Percentiles rank a stretch among this genome's conserved stretches.
Conservation (phyloP, 2,888 invertebrate species). For the Drosophila robusta region DNA sequence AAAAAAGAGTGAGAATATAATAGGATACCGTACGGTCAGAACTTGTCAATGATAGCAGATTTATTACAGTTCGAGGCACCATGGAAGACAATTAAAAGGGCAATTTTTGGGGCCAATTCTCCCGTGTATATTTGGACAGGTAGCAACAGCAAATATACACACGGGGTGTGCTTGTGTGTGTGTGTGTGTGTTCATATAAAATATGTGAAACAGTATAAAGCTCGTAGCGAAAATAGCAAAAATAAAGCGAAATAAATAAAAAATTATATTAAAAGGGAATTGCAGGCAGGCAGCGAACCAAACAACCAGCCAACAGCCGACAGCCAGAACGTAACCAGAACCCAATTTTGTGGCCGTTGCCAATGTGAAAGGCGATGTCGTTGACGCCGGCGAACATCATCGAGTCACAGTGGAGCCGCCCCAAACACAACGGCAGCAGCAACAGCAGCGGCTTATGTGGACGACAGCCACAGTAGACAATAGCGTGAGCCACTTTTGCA, state of each 20-base stretch:
- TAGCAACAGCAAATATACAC: slow-evolving; percentile 20
- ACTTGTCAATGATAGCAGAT: slow-evolving; percentile 55
- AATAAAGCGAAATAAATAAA: slow-evolving; percentile 24
- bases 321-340: slow-evolving; percentile 46
- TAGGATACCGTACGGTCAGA: slow-evolving; percentile 1
- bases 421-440: slow-evolving; percentile 2
- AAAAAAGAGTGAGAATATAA: neutral
- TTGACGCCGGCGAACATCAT: slow-evolving; percentile 37
- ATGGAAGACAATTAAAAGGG: slow-evolving; percentile 69
- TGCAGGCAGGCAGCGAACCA: slow-evolving; percentile 45
- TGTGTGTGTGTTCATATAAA: slow-evolving; percentile 38
- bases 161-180: slow-evolving; percentile 3
- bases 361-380: slow-evolving; percentile 41
- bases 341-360: slow-evolving; percentile 69
- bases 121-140: slow-evolving; percentile 28
- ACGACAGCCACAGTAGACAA: slow-evolving; percentile 25
- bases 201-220: slow-evolving; percentile 51
- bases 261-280: slow-evolving; percentile 44
- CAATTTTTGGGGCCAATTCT: slow-evolving; percentile 33
- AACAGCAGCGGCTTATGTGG: slow-evolving; percentile 13
- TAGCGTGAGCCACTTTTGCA: slow-evolving; percentile 53
- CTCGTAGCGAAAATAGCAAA: slow-evolving; percentile 33
- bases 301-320: neutral
- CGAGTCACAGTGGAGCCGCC: slow-evolving; percentile 48
- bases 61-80: slow-evolving; percentile 57